Evolutionary conservation across 2,113 vertebrate species (phyloP).

Genomic region (Vireo altiloquus): DNA sequence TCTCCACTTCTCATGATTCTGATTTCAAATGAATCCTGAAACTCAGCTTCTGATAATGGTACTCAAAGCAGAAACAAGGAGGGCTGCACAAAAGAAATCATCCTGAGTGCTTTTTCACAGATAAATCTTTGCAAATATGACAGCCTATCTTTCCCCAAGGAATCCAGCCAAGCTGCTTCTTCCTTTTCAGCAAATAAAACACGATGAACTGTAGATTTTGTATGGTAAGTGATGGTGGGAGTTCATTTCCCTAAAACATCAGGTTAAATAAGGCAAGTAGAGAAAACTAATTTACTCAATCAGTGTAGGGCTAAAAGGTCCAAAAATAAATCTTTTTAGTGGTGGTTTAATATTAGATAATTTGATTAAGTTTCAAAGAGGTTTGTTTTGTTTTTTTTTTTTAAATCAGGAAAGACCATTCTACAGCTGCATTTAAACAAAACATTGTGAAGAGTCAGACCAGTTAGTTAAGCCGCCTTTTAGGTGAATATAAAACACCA

Average conservation of each 20-base stretch:
- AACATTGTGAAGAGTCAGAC: not conserved
- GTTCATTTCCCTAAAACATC: not conserved
- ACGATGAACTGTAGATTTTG: conserved; percentile 57
- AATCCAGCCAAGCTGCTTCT: conserved; percentile 56
- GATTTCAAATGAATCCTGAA: conserved; percentile 7
- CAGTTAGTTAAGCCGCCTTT: not conserved
- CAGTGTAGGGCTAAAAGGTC: not conserved
- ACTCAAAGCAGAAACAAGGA: conserved; percentile 4
- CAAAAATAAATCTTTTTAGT: not conserved
- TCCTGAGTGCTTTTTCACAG: conserved; percentile 56
- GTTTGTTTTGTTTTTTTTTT: no score
- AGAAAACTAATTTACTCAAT: not conserved
- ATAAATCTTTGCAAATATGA: conserved; percentile 64
- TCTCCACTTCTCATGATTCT: not conserved
- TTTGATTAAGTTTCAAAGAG: not conserved
- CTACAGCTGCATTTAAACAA: not conserved
- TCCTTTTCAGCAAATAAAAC: conserved; percentile 50
- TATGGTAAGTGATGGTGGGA: not conserved
- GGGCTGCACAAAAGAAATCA: not conserved
- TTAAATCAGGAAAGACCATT: not conserved
- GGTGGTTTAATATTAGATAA: not conserved
- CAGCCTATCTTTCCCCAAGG: conserved; percentile 57
- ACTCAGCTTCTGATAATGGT: not conserved
- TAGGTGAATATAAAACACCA: not conserved
- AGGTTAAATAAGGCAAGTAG: not conserved